These are phyloP conservation scores for Resseliella maxima DNA, from an alignment of 2,888 invertebrate genomes.

Conservation along the genomic window DNA sequence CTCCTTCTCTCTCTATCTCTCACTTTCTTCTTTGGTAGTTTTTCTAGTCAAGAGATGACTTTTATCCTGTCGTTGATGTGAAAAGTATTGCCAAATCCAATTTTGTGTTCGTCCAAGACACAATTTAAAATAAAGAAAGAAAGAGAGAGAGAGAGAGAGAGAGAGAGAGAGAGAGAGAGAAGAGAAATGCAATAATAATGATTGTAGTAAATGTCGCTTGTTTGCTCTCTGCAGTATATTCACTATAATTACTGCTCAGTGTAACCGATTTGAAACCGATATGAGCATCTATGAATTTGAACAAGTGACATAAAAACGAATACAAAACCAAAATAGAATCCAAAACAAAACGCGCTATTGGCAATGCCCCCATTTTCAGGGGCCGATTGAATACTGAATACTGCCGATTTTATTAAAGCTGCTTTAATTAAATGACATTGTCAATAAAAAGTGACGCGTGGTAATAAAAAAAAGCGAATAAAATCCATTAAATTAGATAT, in stretches of 20 bases:
- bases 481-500: neutral
- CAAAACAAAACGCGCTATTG: neutral
- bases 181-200: too few relatives aligned
- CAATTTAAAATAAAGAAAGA: neutral
- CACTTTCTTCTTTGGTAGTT: neutral
- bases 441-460: neutral
- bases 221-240: slow-evolving; percentile 6
- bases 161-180: too few relatives aligned
- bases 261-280: neutral
- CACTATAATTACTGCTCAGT: neutral
- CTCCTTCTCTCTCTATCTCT: neutral
- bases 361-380: neutral
- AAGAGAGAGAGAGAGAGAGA: too few relatives aligned
- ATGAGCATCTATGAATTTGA: neutral
- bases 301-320: neutral
- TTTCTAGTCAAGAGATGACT: neutral
- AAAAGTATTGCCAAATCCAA: neutral
- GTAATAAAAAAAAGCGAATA: neutral
- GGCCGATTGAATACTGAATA: neutral
- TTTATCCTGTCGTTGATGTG: neutral
- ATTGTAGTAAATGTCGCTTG: slow-evolving; percentile 16
- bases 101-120: neutral
- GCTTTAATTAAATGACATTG: neutral
- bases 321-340: too few relatives aligned
- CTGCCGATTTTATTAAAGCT: neutral